Base-by-base conservation (phyloP, 1,140 invertebrate genomes). In the Saccostrea glomerata region DNA sequence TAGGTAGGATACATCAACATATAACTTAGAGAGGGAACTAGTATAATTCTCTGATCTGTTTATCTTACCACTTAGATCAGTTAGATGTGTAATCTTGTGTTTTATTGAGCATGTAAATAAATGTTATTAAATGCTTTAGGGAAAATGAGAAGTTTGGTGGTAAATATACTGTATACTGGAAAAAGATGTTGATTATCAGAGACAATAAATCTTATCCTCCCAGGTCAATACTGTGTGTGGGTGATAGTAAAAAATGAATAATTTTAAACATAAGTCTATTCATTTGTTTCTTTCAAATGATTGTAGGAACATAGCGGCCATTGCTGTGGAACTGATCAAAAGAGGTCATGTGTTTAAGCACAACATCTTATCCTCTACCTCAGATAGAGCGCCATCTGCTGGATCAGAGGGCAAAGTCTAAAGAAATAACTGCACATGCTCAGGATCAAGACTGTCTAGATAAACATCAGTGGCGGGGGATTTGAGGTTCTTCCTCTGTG, bases 261-360 rank as follows among this genome's bases (percentile, higher is more conserved):
- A n/a, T 36, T 36, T 36, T 36, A 36, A 17, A 17, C 20, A 60
- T 11, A 12, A 3, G 63, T 36, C 0, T 84, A 55, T n/a, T 15
- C 12, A 36, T 1, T 55, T 40, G n/a, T 66, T 36, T 25, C 54
- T 93, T 93, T 36, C 90, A 95, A 95, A 95, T 94, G 95, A 95
- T 89, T 95, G 94, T 86, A 93, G 90, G 86, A 95, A 95, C 89
- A 95, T 95, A 89, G 93, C 92, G 11, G 92, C 91, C 56, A 93
- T 95, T 54, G 77, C 95, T 58, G 92, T 89, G 85, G 91, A 91
- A 77, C 86, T 95, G 60, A 90, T 93, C 58, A 87, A 92, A 55
- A 90, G 92, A 82, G 93, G 94, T 36, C 89, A 92, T 56, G 86
- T 94, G 30, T 92, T 92, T 84, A 90, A 91, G 77, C 30, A 86